Percentiles rank a stretch among this genome's conserved stretches.
phyloP scores from a whole-genome alignment of 2,797 vertebrate genomes.

The Poliocrania exsul region DNA sequence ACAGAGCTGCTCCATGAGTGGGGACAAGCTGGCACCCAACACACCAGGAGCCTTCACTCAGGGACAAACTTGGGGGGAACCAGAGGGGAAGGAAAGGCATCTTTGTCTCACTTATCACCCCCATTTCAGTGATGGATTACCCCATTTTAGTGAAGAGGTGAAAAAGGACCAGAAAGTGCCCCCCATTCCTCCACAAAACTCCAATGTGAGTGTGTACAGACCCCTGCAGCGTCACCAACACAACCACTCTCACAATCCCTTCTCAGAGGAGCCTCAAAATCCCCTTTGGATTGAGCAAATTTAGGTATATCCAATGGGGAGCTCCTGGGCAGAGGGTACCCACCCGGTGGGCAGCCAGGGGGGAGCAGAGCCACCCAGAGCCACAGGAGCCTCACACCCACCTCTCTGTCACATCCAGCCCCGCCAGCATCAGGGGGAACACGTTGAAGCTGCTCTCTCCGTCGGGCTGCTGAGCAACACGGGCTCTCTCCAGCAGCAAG shows the following conservation, averaged over 20 bases:
- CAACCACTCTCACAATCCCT: rapidly evolving
- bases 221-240: neutral
- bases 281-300: rapidly evolving
- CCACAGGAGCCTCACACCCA: neutral
- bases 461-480: slow-evolving; percentile 77
- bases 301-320: too few species aligned
- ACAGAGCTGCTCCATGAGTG: rapidly evolving
- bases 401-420: slow-evolving; percentile 87
- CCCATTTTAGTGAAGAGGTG: neutral
- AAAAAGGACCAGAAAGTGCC: neutral
- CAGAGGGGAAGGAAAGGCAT: neutral
- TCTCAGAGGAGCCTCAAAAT: neutral
- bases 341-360: neutral
- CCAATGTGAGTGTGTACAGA: rapidly evolving
- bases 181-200: rapidly evolving
- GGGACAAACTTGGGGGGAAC: neutral
- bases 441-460: slow-evolving; percentile 90
- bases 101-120: neutral
- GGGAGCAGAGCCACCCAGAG: rapidly evolving
- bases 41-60: neutral
- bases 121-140: too few species aligned
- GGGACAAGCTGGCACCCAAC: rapidly evolving
- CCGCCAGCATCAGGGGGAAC: slow-evolving; percentile 90
- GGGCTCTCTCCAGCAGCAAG: slow-evolving; percentile 89
- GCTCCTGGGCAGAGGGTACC: neutral